phyloP scores from a whole-genome alignment of 2,888 invertebrate species.

The Germaria angustata region DNA sequence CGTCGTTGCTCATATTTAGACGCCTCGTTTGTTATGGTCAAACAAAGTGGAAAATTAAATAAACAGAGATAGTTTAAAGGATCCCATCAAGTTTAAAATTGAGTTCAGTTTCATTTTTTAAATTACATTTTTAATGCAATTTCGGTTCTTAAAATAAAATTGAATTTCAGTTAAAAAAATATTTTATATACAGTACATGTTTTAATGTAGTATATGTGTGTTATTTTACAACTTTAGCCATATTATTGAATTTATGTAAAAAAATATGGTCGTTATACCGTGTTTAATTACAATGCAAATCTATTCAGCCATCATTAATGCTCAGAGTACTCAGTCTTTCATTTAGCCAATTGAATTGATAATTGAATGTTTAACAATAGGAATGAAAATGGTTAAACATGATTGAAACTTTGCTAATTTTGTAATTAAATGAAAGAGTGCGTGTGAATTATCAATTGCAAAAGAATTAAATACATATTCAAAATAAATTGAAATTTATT shows the following conservation, averaged over 20 bases:
- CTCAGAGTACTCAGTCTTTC: not conserved
- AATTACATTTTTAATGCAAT: not conserved
- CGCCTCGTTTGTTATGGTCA: constrained; percentile 63
- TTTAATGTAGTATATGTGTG: no score
- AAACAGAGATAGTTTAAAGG: not conserved
- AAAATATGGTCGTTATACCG: not conserved
- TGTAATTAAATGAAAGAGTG: not conserved
- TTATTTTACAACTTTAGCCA: not conserved
- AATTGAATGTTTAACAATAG: not conserved
- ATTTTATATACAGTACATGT: no score
- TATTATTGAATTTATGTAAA: not conserved
- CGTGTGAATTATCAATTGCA: no score
- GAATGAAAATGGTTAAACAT: not conserved
- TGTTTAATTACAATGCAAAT: constrained; percentile 34
- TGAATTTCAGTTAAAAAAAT: no score
- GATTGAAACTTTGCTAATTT: not conserved
- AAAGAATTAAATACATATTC: no score
- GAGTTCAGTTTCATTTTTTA: not conserved
- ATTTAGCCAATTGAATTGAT: not conserved
- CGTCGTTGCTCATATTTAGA: constrained; percentile 75
- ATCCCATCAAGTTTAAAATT: constrained; percentile 1
- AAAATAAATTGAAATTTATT: not conserved
- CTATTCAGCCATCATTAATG: constrained; percentile 10
- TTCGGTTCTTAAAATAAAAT: no score
- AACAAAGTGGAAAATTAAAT: not conserved